phyloP scores from a whole-genome alignment of 2,113 vertebrate species.

The Zosterops japonicus region DNA sequence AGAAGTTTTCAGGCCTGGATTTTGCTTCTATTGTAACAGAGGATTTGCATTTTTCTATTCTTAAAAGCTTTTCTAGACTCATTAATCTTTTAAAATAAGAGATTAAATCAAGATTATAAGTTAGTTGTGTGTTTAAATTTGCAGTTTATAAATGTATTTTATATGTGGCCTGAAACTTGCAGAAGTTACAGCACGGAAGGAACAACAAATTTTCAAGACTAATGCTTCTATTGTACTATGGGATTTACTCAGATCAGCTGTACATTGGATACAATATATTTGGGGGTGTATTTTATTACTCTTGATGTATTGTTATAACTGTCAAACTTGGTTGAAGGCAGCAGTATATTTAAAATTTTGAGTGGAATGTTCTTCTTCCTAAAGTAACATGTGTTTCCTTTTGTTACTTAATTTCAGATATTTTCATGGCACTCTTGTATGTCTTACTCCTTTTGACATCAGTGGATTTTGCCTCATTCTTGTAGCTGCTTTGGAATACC shows the following conservation, averaged over 20 bases:
- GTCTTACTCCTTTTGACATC: neutral
- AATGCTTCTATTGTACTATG: neutral
- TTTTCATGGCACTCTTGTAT: neutral
- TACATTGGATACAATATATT: neutral
- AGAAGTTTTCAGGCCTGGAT: neutral
- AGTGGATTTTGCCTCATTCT: neutral
- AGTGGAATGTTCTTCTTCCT: neutral
- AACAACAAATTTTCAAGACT: neutral
- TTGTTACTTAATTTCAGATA: neutral
- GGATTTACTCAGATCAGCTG: neutral
- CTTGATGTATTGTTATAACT: neutral
- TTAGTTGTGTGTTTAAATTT: neutral
- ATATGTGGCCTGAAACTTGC: neutral
- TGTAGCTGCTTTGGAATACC: neutral
- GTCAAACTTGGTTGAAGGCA: neutral
- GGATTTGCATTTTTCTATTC: neutral
- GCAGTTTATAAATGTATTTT: neutral
- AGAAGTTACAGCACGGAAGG: neutral
- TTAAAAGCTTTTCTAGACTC: neutral
- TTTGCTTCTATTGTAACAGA: neutral
- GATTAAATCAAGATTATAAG: neutral
- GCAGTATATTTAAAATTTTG: neutral
- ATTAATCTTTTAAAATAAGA: neutral
- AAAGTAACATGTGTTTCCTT: neutral
- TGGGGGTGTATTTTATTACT: neutral